Percentiles rank a stretch among this genome's conserved stretches.
Conservation (phyloP, 2,797 vertebrate genomes). For the Cacajao melanocephalus region DNA sequence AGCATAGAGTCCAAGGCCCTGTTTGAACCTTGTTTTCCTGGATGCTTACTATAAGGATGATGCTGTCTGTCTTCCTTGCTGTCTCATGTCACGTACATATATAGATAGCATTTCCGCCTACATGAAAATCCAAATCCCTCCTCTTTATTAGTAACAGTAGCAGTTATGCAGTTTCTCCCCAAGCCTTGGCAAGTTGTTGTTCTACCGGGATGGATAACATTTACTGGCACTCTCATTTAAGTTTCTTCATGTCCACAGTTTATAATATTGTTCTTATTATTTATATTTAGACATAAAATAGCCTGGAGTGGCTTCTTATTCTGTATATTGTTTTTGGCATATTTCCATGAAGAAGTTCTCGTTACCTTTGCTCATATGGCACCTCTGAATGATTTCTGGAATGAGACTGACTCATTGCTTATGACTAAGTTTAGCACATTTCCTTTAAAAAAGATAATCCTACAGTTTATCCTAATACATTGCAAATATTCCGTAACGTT, state of each 20-base stretch:
- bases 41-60: background rate
- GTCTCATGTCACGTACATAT: background rate
- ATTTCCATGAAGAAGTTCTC: background rate
- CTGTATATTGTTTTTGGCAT: background rate
- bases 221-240: background rate
- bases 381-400: conserved; percentile 43
- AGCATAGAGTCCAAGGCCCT: background rate
- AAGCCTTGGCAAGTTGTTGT: background rate
- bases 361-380: background rate
- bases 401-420: conserved; percentile 45
- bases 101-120: background rate
- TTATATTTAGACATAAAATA: conserved; percentile 23
- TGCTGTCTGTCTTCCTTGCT: background rate
- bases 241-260: conserved; percentile 11
- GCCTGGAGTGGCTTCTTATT: background rate
- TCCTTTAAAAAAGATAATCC: conserved; percentile 27
- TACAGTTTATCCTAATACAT: background rate
- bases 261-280: background rate
- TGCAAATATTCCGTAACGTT: background rate
- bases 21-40: background rate
- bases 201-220: background rate
- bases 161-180: background rate
- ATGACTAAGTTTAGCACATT: conserved; percentile 55
- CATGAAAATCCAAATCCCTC: background rate
- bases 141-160: background rate